Percentiles rank a stretch among this genome's conserved stretches.
These are phyloP conservation scores for Grammomys dolichurus DNA, from an alignment of 2,113 vertebrate species.

Conservation along the genomic window DNA sequence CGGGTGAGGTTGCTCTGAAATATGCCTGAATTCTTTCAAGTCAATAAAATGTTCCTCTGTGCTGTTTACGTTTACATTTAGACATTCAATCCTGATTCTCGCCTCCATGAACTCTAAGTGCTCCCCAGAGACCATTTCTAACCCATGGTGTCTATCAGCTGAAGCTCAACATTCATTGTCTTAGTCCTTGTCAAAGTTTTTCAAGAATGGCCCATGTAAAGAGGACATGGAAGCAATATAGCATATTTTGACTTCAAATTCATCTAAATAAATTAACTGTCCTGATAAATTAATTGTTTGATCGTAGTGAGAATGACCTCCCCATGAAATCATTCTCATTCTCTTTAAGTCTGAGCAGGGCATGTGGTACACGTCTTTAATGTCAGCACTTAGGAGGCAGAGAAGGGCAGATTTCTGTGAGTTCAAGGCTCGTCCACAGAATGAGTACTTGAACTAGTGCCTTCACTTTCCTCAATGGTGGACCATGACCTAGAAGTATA, in stretches of 20 bases:
- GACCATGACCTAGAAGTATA: not conserved
- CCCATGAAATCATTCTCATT: not conserved
- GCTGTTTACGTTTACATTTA: not conserved
- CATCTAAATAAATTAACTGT: not conserved
- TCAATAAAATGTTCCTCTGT: conserved; percentile 10
- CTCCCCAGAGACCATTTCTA: not conserved
- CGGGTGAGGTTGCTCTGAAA: conserved; percentile 28
- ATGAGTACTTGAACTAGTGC: not conserved
- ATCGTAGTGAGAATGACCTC: not conserved
- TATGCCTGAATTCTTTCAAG: conserved; percentile 23
- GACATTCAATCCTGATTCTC: not conserved
- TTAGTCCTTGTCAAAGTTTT: not conserved
- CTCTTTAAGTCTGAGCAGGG: not conserved
- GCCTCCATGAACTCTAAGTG: not conserved
- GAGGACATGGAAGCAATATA: not conserved
- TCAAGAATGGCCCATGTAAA: not conserved
- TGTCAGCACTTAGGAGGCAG: not conserved
- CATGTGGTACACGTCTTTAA: not conserved
- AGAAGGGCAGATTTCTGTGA: not conserved
- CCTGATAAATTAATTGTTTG: not conserved
- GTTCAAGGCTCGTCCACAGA: not conserved
- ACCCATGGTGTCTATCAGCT: not conserved
- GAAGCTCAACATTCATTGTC: not conserved
- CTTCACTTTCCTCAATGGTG: not conserved
- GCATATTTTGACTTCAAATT: not conserved